Base-by-base conservation (phyloP, 2,888 invertebrate genomes). In the Flexamia atlantica region DNA sequence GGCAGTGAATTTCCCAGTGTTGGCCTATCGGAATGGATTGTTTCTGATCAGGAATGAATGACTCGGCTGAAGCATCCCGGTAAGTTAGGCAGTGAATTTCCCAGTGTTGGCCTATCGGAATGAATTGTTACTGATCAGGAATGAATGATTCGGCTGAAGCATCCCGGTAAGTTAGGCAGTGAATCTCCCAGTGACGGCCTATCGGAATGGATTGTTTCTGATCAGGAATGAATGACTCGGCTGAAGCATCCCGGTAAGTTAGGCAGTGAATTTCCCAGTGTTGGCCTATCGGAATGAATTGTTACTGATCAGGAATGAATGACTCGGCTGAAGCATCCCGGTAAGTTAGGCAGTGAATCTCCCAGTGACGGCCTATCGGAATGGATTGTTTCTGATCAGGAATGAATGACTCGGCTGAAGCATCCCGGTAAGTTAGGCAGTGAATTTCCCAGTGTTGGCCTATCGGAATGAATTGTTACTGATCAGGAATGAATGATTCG, bases 1-100 rank as follows among this genome's bases (percentile, higher is more conserved):
- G 57, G 57, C 57, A 57, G 57, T 57, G 57, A 57, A 17, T 9
- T 23, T 57, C 57, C 23, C 57, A 25, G 5, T 23, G 57, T 57
- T 12, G 46, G 5, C 46, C 46, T 9, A 46, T 46, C 14, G 46
- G 57, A 57, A 57, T 46, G 46, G 14, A 12, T 46, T 12, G 46
- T 14, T 23, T 23, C 20, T 57, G 20, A 57, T 5, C 14, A 12
- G 57, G 57, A 17, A 57, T 57, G 57, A 23, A 9, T 20, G 23
- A 7, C 23, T 46, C 46, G 46, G 46, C 46, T 46, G 12, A 46
- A 12, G 46, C 46, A 3, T 17, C 17, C 7, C 12, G 14, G 12
- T 14, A 46, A 4, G 57, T 57, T 3, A 20, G 57, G 57, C 57
- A 57, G 57, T 57, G 57, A 57, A 17, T 9, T 23, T 57, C 57